Base-by-base conservation (phyloP, 2,888 invertebrate species). In the Hirtodrosophila alboralis region DNA sequence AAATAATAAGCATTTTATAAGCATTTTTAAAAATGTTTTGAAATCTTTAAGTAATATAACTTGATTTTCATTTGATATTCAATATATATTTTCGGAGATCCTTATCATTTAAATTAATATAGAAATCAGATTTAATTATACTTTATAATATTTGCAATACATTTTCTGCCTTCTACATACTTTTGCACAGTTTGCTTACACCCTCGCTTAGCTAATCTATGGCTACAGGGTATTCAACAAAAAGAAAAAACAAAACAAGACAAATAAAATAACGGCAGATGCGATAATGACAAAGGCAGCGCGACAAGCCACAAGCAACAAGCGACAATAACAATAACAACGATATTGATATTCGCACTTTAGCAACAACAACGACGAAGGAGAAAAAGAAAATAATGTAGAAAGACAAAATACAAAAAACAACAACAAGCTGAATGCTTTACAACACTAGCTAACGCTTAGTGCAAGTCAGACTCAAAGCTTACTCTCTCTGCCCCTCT, bases 251-350 rank as follows among this genome's bases (percentile, higher is more conserved):
- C n/a, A n/a, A 9, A 10, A n/a, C n/a, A 44, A 30, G 1, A 13
- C 3, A 4, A 27, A 14, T 1, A 9, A n/a, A 21, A 43, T 30
- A 49, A 36, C 49, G 28, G 31, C 56, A 18, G 5, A 4, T 45
- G 21, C 31, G 53, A 12, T 30, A 62, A 57, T 23, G 31, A 21
- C 45, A 23, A 30, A 9, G 21, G 34, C 31, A 38, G 10, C 13
- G 31, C 23, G 7, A 10, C 33, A 48, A 52, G 13, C 33, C 31
- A 54, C 52, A 61, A 66, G 28, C 60, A 53, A 37, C 45, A 44
- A 27, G n/a, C 36, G 52, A 45, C 44, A 31, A 28, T 21, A 27
- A 14, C 44, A 44, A 38, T 16, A 47, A 16, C 13, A 60, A 33
- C 33, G 37, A 41, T 48, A 45, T 12, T 52, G 36, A 21, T 36